These are phyloP conservation scores for Arge pagana DNA, from an alignment of 2,888 invertebrate species.

Conservation along the genomic window DNA sequence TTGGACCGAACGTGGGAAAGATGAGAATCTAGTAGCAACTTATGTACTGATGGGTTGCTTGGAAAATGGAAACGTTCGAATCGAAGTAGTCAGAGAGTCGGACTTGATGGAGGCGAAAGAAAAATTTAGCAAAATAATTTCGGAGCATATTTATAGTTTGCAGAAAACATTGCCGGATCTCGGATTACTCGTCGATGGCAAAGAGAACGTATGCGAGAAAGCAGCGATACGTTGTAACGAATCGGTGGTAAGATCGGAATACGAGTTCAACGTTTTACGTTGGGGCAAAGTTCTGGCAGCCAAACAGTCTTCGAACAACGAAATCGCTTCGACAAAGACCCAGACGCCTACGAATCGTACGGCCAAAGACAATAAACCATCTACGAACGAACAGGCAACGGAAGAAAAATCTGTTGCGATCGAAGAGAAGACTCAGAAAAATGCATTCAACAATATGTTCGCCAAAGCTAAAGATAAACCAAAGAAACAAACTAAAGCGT, in stretches of 20 bases:
- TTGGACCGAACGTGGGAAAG: constrained; percentile 38
- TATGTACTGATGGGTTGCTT: constrained; percentile 51
- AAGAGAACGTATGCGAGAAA: constrained; percentile 43
- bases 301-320: not conserved
- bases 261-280: constrained; percentile 10
- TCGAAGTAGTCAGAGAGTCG: constrained; percentile 51
- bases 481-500: not conserved
- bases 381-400: not conserved
- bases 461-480: constrained; percentile 34
- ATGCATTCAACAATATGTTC: constrained; percentile 43
- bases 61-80: constrained; percentile 44
- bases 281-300: constrained; percentile 6
- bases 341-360: not conserved
- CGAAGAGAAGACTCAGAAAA: constrained; percentile 2
- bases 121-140: constrained; percentile 49
- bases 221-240: constrained; percentile 47
- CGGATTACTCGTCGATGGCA: constrained; percentile 42
- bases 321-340: not conserved
- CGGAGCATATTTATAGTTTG: constrained; percentile 58
- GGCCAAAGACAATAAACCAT: not conserved
- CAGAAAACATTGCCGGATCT: constrained; percentile 49
- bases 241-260: constrained; percentile 19
- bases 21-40: constrained; percentile 42
- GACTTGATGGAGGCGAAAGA: constrained; percentile 44
- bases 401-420: not conserved